Conservation (phyloP, 1,140 invertebrate genomes). For the Potamilus streckersoni region DNA sequence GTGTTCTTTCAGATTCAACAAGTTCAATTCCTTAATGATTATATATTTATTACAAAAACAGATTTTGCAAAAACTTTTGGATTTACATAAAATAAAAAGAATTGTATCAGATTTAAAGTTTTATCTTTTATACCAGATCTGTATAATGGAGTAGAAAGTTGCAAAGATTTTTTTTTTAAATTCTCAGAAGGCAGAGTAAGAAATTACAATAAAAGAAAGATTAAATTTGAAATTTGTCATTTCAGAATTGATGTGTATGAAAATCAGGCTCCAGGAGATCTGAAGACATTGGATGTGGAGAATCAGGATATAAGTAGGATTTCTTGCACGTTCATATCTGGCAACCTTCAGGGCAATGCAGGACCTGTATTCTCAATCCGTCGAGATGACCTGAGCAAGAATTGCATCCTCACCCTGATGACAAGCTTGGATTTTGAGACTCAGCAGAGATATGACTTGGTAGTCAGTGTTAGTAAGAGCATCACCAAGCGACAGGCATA, state of each 20-base stretch:
- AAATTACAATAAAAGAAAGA: not conserved
- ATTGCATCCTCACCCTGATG: slow-evolving; percentile 12
- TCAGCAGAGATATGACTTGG: slow-evolving; percentile 2
- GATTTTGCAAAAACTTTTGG: not conserved
- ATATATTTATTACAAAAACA: too few relatives aligned
- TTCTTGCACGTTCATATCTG: slow-evolving; percentile 12
- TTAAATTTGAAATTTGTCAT: not conserved
- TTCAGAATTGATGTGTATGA: slow-evolving; percentile 12
- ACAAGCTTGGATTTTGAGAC: slow-evolving; percentile 20
- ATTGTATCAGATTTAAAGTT: not conserved
- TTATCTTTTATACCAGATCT: not conserved
- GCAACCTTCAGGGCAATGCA: slow-evolving; percentile 3
- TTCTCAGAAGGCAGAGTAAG: not conserved
- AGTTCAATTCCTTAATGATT: too few relatives aligned
- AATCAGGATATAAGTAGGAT: slow-evolving; percentile 8
- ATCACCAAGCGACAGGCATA: slow-evolving; percentile 13
- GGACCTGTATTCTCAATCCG: slow-evolving; percentile 17
- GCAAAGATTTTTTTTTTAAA: not conserved
- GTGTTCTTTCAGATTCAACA: too few relatives aligned
- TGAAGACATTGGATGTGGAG: slow-evolving; percentile 19
- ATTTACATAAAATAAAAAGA: not conserved
- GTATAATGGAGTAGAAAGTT: not conserved
- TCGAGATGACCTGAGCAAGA: slow-evolving; percentile 11
- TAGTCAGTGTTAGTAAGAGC: slow-evolving; percentile 2
- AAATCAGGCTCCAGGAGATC: not conserved